phyloP scores from a whole-genome alignment of 2,113 vertebrate species.

The Mobula birostris region DNA sequence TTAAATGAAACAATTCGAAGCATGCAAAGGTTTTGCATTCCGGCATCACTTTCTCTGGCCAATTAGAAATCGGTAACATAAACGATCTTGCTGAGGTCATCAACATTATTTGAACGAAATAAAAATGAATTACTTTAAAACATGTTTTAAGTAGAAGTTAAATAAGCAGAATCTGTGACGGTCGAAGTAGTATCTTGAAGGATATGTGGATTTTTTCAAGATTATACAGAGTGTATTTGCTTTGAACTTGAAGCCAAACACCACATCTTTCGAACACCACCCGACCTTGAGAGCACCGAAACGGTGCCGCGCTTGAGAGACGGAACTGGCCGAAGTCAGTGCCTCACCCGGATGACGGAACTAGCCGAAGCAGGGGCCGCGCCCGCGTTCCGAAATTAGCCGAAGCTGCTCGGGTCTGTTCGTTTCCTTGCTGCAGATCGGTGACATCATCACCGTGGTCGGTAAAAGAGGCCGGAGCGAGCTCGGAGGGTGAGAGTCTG shows the following conservation, averaged over 20 bases:
- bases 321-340: not conserved
- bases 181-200: not conserved
- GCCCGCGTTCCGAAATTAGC: not conserved
- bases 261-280: no score
- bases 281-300: no score
- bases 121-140: not conserved
- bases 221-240: no score
- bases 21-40: no score
- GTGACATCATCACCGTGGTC: conserved; percentile 23
- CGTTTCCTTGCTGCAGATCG: conserved; percentile 30
- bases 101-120: not conserved
- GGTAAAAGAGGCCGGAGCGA: conserved; percentile 24
- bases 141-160: no score
- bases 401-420: not conserved
- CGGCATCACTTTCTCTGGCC: no score
- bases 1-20: no score
- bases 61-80: no score
- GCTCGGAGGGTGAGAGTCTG: not conserved
- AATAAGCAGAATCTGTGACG: not conserved
- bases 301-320: not conserved
- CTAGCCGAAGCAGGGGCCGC: not conserved
- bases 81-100: no score
- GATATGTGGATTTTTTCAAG: not conserved
- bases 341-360: not conserved
- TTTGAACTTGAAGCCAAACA: no score